Conservation (phyloP, 2,113 vertebrate genomes). For the Trinectes maculatus region DNA sequence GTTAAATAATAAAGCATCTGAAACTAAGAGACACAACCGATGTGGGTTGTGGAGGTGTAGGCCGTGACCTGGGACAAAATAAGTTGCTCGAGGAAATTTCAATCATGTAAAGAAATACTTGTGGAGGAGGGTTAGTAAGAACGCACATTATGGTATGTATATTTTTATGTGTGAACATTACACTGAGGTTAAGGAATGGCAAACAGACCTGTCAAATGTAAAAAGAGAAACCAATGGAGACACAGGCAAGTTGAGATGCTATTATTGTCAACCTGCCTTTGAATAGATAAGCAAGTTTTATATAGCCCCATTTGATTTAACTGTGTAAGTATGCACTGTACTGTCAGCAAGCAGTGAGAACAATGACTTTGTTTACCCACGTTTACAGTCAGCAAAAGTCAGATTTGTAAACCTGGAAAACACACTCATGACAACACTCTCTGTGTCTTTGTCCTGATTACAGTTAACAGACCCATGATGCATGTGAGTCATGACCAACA, state of each 20-base stretch:
- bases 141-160: too few relatives aligned
- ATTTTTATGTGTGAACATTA: too few relatives aligned
- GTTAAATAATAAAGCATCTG: neutral
- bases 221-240: neutral
- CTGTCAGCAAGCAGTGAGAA: neutral
- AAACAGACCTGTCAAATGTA: too few relatives aligned
- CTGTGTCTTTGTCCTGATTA: constrained; percentile 20
- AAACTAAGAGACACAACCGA: neutral
- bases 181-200: too few relatives aligned
- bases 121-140: too few relatives aligned
- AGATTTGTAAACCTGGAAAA: too few relatives aligned
- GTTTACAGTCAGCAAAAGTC: too few relatives aligned
- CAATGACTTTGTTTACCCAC: neutral
- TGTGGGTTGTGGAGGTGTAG: constrained; percentile 1
- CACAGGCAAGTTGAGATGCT: too few relatives aligned
- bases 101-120: too few relatives aligned
- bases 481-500: constrained; percentile 53
- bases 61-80: neutral
- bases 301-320: neutral
- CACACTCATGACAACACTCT: too few relatives aligned
- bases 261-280: too few relatives aligned
- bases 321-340: neutral
- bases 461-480: constrained; percentile 56
- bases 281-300: neutral
- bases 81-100: too few relatives aligned